A percentile compares a stretch with the other conserved stretches of the same genome.
These are phyloP conservation scores for Xenentodon cancila DNA, from an alignment of 2,797 vertebrate species.

Conservation along the genomic window DNA sequence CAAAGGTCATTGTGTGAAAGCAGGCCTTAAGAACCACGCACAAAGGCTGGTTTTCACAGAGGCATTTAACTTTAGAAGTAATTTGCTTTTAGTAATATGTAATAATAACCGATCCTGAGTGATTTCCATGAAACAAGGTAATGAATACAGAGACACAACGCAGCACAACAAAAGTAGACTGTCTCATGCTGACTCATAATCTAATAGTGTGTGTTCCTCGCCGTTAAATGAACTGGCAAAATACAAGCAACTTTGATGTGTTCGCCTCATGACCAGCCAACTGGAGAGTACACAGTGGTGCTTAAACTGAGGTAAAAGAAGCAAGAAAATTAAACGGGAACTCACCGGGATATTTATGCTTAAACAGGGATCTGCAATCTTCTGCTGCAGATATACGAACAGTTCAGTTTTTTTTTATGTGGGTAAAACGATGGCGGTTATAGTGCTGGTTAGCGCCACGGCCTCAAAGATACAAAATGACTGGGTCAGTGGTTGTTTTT, in stretches of 20 bases:
- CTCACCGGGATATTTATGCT: not conserved
- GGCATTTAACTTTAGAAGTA: accelerated
- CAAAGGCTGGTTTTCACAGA: not conserved
- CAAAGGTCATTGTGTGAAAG: constrained; percentile 22
- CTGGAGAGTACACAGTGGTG: not conserved
- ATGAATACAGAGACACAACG: constrained; percentile 5
- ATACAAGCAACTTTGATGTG: constrained; percentile 13
- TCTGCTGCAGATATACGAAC: not conserved
- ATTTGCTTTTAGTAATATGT: not conserved
- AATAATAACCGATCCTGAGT: not conserved
- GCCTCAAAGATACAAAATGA: too few relatives aligned
- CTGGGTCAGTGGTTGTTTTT: too few relatives aligned
- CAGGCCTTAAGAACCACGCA: not conserved
- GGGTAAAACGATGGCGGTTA: too few relatives aligned
- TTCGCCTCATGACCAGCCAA: not conserved
- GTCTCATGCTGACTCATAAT: constrained; percentile 44
- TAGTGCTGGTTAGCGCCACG: too few relatives aligned
- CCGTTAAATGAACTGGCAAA: constrained; percentile 6
- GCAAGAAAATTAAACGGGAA: not conserved
- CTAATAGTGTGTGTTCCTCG: not conserved
- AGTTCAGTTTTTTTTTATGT: too few relatives aligned
- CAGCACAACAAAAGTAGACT: constrained; percentile 26
- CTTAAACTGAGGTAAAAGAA: not conserved
- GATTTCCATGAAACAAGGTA: constrained; percentile 5
- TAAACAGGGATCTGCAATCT: not conserved